phyloP scores from a whole-genome alignment of 2,113 vertebrate species.

The Macheiramphus alcinus region DNA sequence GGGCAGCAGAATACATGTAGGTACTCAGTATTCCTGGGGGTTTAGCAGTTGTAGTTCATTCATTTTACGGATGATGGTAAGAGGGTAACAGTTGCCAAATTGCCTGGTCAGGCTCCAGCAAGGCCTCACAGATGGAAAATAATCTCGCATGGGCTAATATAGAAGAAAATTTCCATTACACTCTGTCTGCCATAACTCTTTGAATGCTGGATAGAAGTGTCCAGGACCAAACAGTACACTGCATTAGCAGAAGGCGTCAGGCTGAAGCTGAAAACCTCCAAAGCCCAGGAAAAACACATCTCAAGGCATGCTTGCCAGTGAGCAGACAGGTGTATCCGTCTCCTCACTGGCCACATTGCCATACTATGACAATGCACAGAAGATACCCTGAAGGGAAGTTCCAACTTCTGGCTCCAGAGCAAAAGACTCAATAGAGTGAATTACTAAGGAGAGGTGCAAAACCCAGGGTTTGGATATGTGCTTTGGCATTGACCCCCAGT shows the following conservation, averaged over 20 bases:
- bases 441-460: neutral
- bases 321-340: neutral
- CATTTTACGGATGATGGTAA: neutral
- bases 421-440: neutral
- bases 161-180: neutral
- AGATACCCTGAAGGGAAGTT: neutral
- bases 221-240: neutral
- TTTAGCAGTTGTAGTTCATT: neutral
- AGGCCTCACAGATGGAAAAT: neutral
- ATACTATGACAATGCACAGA: neutral
- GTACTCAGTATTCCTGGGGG: neutral
- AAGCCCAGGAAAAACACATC: neutral
- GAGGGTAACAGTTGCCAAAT: neutral
- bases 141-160: neutral
- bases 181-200: neutral
- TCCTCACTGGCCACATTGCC: neutral
- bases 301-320: neutral
- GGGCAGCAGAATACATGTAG: neutral
- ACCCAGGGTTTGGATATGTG: neutral
- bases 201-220: neutral
- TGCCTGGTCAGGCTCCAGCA: neutral
- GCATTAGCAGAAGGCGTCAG: fast-evolving
- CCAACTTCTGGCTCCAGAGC: neutral
- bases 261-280: neutral
- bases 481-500: neutral